A percentile compares a stretch with the other conserved stretches of the same genome.
Evolutionary conservation across 2,888 invertebrate genomes (phyloP).

Genomic region (Piscicola geometra): DNA sequence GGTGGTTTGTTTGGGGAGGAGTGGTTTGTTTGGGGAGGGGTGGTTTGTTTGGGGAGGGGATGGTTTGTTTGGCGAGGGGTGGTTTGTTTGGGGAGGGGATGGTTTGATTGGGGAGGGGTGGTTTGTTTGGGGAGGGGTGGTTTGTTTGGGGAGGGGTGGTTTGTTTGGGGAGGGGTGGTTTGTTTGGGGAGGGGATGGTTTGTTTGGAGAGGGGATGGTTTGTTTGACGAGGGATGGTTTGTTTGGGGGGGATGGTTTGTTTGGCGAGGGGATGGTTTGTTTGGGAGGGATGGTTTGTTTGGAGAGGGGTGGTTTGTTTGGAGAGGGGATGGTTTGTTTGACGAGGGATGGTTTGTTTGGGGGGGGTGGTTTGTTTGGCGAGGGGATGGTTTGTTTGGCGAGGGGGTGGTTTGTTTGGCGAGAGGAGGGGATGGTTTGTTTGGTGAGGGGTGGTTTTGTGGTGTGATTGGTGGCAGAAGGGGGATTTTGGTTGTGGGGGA

Average conservation of each 20-base stretch:
- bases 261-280: not conserved
- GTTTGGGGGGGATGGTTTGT: not conserved
- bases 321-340: not conserved
- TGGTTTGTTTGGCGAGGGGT: constrained; percentile 47
- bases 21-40: not conserved
- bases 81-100: not conserved
- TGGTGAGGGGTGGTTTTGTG: not conserved
- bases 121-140: not conserved
- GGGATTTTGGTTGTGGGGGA: not conserved
- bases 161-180: not conserved
- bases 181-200: not conserved
- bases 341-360: not conserved
- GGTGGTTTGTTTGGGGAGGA: not conserved
- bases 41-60: not conserved
- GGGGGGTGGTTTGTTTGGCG: constrained; percentile 48
- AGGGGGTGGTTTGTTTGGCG: not conserved
- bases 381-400: not conserved
- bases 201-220: constrained; percentile 45
- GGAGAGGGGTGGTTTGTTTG: too few relatives aligned
- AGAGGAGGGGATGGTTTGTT: constrained; percentile 48
- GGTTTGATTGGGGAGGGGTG: not conserved
- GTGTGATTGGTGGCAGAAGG: not conserved
- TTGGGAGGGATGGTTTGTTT: not conserved
- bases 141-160: too few relatives aligned
- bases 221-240: constrained; percentile 42